Evolutionary conservation across 2,888 invertebrate genomes (phyloP).

Genomic region (Pristionchus entomophagus): DNA sequence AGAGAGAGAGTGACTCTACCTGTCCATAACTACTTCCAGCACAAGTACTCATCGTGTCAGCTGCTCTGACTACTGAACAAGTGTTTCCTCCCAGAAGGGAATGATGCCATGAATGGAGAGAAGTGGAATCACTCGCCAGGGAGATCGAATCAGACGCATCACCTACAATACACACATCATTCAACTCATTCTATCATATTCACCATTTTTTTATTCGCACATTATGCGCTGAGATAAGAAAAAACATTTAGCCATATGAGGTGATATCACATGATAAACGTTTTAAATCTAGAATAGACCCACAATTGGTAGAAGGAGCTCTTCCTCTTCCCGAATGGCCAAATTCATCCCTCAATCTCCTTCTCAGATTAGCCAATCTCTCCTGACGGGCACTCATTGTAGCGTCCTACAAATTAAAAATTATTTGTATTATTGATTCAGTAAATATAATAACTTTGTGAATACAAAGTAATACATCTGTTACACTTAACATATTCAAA

Average conservation of each 20-base stretch:
- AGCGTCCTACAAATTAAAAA: neutral
- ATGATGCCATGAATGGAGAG: conserved; percentile 48
- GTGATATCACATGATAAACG: neutral
- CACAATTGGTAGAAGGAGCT: neutral
- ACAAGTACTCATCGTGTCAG: conserved; percentile 39
- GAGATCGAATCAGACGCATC: conserved; percentile 21
- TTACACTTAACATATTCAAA: too few species aligned
- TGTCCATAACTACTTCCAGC: conserved; percentile 36
- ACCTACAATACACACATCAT: neutral
- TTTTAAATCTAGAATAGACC: neutral
- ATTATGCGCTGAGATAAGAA: too few species aligned
- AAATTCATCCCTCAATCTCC: conserved; percentile 63
- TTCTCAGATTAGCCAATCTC: conserved; percentile 54
- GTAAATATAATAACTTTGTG: neutral
- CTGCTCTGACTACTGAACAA: conserved; percentile 12
- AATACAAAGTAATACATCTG: too few species aligned
- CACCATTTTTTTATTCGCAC: too few species aligned
- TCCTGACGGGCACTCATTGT: conserved; percentile 56
- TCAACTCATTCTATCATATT: too few species aligned
- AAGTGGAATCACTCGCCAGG: conserved; percentile 41
- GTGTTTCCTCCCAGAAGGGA: conserved; percentile 24
- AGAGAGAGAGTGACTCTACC: neutral
- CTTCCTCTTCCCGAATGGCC: conserved; percentile 51
- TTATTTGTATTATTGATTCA: neutral
- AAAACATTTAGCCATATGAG: too few species aligned